Conservation (phyloP, 2,888 invertebrate genomes). For the Melanchra persicariae region DNA sequence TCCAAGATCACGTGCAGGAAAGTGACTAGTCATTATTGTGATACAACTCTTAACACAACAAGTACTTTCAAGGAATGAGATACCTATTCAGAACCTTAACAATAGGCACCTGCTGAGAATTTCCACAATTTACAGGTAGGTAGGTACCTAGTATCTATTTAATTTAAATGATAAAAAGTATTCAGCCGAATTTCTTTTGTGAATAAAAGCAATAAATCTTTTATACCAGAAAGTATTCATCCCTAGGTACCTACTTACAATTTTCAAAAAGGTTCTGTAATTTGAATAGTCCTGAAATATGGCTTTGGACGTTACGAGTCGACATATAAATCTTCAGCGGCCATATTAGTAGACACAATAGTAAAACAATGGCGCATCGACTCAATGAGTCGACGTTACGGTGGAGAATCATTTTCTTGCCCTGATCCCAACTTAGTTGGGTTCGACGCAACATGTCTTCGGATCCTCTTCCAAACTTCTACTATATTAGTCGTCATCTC, state of each 20-base stretch:
- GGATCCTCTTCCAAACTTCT: neutral
- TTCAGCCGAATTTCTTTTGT: neutral
- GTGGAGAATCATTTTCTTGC: neutral
- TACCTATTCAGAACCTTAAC: neutral
- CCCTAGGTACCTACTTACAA: neutral
- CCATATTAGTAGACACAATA: too few relatives aligned
- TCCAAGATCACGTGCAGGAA: conserved; percentile 1
- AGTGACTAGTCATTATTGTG: conserved; percentile 7
- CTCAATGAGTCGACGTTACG: too few relatives aligned
- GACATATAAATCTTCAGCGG: too few relatives aligned
- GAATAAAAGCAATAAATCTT: conserved; percentile 4
- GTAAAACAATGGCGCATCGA: too few relatives aligned
- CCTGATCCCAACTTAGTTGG: neutral
- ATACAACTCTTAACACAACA: conserved; percentile 3
- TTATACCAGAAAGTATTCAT: neutral
- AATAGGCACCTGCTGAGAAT: neutral
- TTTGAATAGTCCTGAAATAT: neutral
- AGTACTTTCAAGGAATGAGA: neutral
- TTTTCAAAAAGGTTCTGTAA: neutral
- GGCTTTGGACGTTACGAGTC: neutral
- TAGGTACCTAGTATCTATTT: neutral
- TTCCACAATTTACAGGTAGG: neutral
- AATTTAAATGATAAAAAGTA: conserved; percentile 9
- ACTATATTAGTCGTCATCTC: neutral
- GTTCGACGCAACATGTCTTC: neutral